These are phyloP conservation scores for Ditula angustiorana DNA, from an alignment of 2,888 invertebrate species.

Conservation along the genomic window DNA sequence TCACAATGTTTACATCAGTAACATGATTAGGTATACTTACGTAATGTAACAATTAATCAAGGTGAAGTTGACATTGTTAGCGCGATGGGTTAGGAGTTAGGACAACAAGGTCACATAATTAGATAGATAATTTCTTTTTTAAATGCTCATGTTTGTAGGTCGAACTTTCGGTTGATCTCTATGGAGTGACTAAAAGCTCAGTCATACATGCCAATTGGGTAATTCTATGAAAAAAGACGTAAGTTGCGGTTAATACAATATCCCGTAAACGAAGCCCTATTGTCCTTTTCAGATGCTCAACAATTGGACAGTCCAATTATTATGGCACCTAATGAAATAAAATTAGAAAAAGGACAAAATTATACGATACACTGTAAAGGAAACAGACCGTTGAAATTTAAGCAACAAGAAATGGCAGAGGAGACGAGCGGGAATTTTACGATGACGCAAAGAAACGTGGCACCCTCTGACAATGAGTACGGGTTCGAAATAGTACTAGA, in stretches of 20 bases:
- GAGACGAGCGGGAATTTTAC: slow-evolving; percentile 58
- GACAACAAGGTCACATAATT: not conserved
- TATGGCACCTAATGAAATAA: slow-evolving; percentile 64
- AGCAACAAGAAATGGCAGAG: slow-evolving; percentile 70
- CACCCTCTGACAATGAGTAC: slow-evolving; percentile 54
- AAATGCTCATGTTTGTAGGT: not conserved
- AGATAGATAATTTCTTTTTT: not conserved
- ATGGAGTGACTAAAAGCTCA: not conserved
- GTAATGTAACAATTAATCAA: not conserved
- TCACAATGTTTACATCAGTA: not conserved
- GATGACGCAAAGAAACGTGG: slow-evolving; percentile 47
- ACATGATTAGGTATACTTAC: slow-evolving; percentile 3
- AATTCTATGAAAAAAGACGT: not conserved
- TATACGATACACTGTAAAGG: slow-evolving; percentile 70
- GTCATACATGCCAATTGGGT: not conserved
- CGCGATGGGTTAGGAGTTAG: not conserved
- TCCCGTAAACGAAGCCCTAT: slow-evolving; percentile 39
- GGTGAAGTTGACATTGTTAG: not conserved
- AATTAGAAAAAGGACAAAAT: slow-evolving; percentile 73
- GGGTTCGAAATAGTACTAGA: slow-evolving; percentile 76
- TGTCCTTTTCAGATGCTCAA: slow-evolving; percentile 73
- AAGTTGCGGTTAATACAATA: not conserved
- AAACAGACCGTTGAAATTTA: slow-evolving; percentile 61
- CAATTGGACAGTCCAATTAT: slow-evolving; percentile 67
- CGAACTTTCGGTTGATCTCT: too few species aligned